Conservation (phyloP, 2,888 invertebrate genomes). For the Chrysolina haemoptera region DNA sequence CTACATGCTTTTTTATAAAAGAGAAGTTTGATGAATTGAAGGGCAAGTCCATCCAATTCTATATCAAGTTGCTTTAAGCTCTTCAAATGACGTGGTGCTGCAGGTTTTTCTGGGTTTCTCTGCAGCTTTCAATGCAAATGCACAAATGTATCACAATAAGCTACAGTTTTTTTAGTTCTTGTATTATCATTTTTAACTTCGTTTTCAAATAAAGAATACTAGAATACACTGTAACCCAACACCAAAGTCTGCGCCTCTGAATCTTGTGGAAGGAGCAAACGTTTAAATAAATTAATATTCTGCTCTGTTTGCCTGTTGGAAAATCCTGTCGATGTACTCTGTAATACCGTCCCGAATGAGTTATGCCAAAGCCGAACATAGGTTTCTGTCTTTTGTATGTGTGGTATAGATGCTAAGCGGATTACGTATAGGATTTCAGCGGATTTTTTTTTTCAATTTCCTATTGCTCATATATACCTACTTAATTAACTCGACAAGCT, state of each 20-base stretch:
- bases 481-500: conserved; percentile 56
- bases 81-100: no score
- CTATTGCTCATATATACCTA: conserved; percentile 53
- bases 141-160: no score
- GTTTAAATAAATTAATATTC: conserved; percentile 10
- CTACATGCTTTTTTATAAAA: no score
- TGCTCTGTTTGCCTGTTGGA: conserved; percentile 10
- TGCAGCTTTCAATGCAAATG: no score
- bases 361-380: conserved; percentile 35
- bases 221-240: no score
- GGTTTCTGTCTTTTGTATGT: conserved; percentile 49
- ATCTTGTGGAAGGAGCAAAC: neutral
- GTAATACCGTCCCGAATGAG: conserved; percentile 33
- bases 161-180: no score
- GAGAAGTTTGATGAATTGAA: no score
- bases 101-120: no score
- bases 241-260: neutral
- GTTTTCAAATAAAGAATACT: no score
- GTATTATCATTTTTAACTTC: no score
- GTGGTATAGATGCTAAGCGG: conserved; percentile 58
- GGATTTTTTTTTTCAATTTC: conserved; percentile 60
- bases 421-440: conserved; percentile 57
- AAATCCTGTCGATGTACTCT: conserved; percentile 28
- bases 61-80: no score
- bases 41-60: no score